Conservation (phyloP, 2,797 vertebrate genomes). For the Anguilla anguilla region DNA sequence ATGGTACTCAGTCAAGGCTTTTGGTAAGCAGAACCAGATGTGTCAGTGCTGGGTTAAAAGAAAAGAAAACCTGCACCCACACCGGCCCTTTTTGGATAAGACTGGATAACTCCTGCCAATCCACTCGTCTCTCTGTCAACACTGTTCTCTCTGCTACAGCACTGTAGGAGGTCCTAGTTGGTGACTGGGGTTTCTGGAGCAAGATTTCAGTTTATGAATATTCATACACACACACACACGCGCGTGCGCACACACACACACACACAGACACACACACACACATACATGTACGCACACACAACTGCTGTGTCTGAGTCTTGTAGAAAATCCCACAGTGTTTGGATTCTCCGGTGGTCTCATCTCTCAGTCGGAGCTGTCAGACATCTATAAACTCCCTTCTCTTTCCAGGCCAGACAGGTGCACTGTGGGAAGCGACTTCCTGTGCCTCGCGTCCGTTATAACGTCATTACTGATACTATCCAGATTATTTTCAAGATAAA, state of each 20-base stretch:
- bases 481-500: slow-evolving; percentile 3
- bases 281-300: background rate
- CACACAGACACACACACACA: background rate
- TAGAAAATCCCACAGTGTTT: background rate
- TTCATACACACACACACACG: too few species aligned
- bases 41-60: too few species aligned
- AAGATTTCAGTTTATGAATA: background rate
- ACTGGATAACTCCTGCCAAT: too few species aligned
- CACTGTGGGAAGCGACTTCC: background rate
- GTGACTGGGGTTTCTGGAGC: too few species aligned
- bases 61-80: too few species aligned
- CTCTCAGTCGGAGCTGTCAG: background rate
- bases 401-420: background rate
- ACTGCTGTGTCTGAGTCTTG: background rate
- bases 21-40: too few species aligned
- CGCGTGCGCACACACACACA: too few species aligned
- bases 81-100: too few species aligned
- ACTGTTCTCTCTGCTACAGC: too few species aligned
- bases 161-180: too few species aligned
- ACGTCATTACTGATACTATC: background rate
- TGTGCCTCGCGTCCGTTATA: background rate
- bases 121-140: too few species aligned
- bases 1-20: too few species aligned
- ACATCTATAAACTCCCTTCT: background rate
- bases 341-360: background rate